Conservation (phyloP, 2,797 vertebrate genomes). For the Microchirus variegatus region DNA sequence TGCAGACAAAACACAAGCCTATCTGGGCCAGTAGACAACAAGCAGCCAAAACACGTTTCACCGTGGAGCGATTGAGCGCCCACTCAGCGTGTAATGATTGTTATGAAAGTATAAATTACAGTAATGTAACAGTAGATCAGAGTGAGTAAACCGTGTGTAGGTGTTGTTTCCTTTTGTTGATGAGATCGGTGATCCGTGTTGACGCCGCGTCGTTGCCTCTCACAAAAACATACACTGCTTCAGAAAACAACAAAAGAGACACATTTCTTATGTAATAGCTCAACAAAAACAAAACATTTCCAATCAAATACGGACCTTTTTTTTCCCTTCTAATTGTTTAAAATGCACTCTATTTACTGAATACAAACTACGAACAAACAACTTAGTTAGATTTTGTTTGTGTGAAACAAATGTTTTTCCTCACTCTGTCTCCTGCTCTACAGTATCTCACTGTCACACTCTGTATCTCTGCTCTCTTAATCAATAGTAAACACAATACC, state of each 20-base stretch:
- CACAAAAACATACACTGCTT: not conserved
- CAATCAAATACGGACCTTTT: too few relatives aligned
- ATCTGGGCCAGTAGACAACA: constrained; percentile 59
- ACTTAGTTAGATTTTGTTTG: too few relatives aligned
- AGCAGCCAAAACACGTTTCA: constrained; percentile 7
- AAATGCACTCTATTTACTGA: too few relatives aligned
- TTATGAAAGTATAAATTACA: constrained; percentile 6
- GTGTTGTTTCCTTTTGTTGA: not conserved
- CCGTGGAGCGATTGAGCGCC: not conserved
- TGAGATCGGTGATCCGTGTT: not conserved
- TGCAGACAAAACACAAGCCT: constrained; percentile 51
- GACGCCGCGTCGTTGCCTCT: not conserved
- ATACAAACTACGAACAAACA: too few relatives aligned
- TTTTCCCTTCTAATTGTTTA: too few relatives aligned
- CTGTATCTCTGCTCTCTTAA: constrained; percentile 30
- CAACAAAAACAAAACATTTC: too few relatives aligned
- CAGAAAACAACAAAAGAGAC: not conserved
- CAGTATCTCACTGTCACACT: not conserved
- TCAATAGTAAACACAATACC: constrained; percentile 60
- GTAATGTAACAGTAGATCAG: not conserved
- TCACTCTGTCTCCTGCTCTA: not conserved
- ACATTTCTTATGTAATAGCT: not conserved
- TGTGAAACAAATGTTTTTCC: not conserved
- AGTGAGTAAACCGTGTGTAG: not conserved
- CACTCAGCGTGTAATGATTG: not conserved